phyloP scores from a whole-genome alignment of 2,888 invertebrate species.

The Tuta absoluta region DNA sequence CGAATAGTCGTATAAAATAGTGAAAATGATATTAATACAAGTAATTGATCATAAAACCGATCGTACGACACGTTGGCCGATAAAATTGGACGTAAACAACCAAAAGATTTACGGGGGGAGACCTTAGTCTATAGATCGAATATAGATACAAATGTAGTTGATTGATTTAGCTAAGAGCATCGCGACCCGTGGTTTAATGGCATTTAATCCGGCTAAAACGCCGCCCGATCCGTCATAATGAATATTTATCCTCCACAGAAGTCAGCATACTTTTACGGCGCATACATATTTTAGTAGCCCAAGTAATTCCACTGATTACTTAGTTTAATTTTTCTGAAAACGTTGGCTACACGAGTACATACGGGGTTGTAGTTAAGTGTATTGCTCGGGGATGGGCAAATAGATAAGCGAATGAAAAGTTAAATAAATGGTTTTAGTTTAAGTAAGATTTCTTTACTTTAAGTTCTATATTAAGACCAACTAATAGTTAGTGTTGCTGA shows the following conservation, averaged over 20 bases:
- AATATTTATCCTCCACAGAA: conserved; percentile 78
- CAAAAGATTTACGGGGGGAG: conserved; percentile 1
- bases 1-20: no score
- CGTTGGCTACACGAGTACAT: conserved; percentile 38
- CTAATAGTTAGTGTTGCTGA: no score
- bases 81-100: neutral
- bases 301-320: conserved; percentile 79
- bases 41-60: neutral
- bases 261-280: conserved; percentile 79
- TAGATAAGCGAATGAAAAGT: conserved; percentile 62
- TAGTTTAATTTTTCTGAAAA: conserved; percentile 79
- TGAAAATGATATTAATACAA: no score
- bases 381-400: conserved; percentile 68
- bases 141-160: conserved; percentile 37
- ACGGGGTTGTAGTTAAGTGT: conserved; percentile 56
- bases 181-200: conserved; percentile 65
- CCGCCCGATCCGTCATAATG: conserved; percentile 76
- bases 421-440: conserved; percentile 43
- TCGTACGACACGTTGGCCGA: neutral
- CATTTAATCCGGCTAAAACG: conserved; percentile 80
- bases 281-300: conserved; percentile 80
- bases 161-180: conserved; percentile 73
- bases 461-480: no score
- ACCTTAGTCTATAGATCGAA: neutral
- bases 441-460: conserved; percentile 6